phyloP scores from a whole-genome alignment of 2,888 invertebrate species.

The Eledona agricola region DNA sequence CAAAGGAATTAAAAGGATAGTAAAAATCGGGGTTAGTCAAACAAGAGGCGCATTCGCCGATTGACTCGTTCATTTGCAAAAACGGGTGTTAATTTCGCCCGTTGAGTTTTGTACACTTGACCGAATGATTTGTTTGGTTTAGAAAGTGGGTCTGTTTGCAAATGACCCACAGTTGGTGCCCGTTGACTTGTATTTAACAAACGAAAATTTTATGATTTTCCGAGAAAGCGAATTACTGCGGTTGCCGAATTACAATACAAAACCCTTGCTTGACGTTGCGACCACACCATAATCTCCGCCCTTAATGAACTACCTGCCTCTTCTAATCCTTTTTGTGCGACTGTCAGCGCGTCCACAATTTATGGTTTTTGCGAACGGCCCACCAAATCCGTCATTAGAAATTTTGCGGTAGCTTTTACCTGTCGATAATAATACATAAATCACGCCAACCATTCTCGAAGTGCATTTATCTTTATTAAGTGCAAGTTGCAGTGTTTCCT shows the following conservation, averaged over 20 bases:
- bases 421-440: not conserved
- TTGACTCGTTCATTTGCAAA: conserved; percentile 18
- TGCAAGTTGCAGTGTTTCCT: conserved; percentile 40
- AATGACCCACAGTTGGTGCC: conserved; percentile 1
- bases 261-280: conserved; percentile 10
- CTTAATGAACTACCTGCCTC: conserved; percentile 8
- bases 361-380: conserved; percentile 3
- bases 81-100: conserved; percentile 26
- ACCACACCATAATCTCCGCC: conserved; percentile 10
- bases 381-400: conserved; percentile 6
- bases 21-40: conserved; percentile 20
- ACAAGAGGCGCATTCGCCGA: conserved; percentile 3
- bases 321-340: conserved; percentile 13
- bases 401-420: conserved; percentile 15
- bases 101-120: conserved; percentile 17
- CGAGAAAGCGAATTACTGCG: conserved; percentile 7
- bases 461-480: conserved; percentile 32
- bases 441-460: not conserved
- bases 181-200: conserved; percentile 9
- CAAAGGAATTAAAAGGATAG: conserved; percentile 26
- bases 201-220: not conserved
- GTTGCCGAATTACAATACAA: conserved; percentile 5
- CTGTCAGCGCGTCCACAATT: conserved; percentile 9
- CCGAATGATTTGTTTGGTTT: conserved; percentile 24
- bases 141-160: conserved; percentile 19